Evolutionary conservation across 2,797 vertebrate species (phyloP), one percentile per base, ranked within the genome.

Genomic region (Gallirallus australis): DNA sequence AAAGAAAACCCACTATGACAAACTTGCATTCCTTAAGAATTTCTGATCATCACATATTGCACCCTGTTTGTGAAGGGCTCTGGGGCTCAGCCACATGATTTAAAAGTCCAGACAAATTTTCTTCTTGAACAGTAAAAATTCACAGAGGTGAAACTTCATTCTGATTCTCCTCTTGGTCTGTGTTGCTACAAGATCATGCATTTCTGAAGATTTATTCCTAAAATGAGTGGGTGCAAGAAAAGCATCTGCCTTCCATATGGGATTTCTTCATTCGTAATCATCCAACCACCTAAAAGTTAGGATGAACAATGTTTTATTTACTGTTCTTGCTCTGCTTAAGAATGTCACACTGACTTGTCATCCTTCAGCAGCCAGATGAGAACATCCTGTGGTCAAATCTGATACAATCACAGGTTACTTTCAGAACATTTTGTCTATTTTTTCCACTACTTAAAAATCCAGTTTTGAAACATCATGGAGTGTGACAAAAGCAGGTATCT

Each of bases 221-320:
- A 66, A 4, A 88, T 7, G 68, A 76, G 77, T 68, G 77, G 65
- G 86, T n/a, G 70, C 75, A 94, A 84, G 56, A 54, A 93, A 84
- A 93, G 64, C 94, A 90, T 94, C 88, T 94, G 91, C 47, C n/a
- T 93, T 86, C 88, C 92, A 95, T 68, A 94, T 69, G 78, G 88
- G 65, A 85, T 77, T 53, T 84, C 63, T 81, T 90, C 68, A 92
- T 64, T 87, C 64, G 68, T 90, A 89, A 84, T 84, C 64, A 92
- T 64, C 28, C 73, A 86, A n/a, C 64, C 70, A 63, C n/a, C 77
- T 88, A 94, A 95, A 75, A 93, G 52, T 70, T 21, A 88, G 14
- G 45, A 95, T 77, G 81, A 94, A 90, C 73, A 76, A 75, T 69
- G n/a, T 65, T 90, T 94, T 96, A 89, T 94, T 97, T 88, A 88